phyloP scores from a whole-genome alignment of 1,140 invertebrate genomes.

The Eumaeus atala region DNA sequence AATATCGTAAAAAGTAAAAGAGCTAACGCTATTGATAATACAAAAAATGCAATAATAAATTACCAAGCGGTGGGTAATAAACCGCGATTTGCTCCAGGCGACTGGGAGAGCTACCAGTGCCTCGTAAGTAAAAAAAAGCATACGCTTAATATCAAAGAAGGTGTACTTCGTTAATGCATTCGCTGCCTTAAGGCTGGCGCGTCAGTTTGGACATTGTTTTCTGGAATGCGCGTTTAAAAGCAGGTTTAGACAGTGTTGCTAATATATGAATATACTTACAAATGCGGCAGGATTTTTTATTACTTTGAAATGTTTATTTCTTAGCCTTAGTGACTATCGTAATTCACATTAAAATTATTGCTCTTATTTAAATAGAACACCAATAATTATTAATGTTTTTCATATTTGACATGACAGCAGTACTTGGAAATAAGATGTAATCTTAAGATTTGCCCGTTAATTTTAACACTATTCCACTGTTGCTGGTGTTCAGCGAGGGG shows the following conservation, averaged over 20 bases:
- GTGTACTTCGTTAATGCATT: conserved; percentile 70
- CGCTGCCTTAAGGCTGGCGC: conserved; percentile 58
- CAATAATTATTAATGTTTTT: no score
- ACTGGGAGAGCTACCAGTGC: conserved; percentile 63
- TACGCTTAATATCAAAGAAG: conserved; percentile 69
- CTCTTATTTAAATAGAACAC: no score
- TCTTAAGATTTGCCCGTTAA: no score
- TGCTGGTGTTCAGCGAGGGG: no score
- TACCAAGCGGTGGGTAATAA: conserved; percentile 64
- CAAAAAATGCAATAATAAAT: conserved; percentile 73
- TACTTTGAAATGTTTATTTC: background rate
- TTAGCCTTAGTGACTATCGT: background rate
- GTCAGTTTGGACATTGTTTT: conserved; percentile 69
- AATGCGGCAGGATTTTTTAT: background rate
- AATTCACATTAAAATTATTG: background rate
- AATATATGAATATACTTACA: conserved; percentile 3
- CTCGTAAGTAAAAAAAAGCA: conserved; percentile 45
- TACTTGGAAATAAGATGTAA: no score
- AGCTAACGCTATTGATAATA: conserved; percentile 69
- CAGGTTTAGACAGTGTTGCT: conserved; percentile 22
- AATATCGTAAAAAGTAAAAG: conserved; percentile 63
- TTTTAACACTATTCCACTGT: no score
- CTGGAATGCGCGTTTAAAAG: conserved; percentile 56
- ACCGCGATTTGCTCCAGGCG: conserved; percentile 68
- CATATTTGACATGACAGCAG: no score